Conservation (phyloP, 2,888 invertebrate genomes). For the Sphecodes monilicornis region DNA sequence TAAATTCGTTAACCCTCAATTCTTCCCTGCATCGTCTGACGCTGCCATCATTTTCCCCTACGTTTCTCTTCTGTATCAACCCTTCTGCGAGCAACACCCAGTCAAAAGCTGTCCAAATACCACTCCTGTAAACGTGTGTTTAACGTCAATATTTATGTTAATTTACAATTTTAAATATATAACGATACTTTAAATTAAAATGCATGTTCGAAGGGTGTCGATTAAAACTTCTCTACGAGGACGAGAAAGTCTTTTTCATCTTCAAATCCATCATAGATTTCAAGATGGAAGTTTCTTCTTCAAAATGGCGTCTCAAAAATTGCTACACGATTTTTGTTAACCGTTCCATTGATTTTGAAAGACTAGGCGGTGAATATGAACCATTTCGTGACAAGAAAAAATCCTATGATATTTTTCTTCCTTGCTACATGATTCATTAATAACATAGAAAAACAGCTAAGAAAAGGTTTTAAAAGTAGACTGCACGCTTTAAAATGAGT, state of each 20-base stretch:
- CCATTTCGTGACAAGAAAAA: neutral
- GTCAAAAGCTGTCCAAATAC: neutral
- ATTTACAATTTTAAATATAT: too few relatives aligned
- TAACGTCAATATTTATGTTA: neutral
- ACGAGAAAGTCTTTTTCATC: neutral
- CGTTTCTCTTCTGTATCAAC: neutral
- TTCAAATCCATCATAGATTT: neutral
- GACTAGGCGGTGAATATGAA: neutral
- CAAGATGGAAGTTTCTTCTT: neutral
- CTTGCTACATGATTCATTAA: neutral
- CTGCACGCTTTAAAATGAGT: neutral
- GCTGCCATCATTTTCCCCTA: neutral
- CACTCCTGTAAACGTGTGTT: neutral
- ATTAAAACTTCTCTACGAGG: neutral
- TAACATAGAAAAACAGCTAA: neutral
- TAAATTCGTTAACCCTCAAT: slow-evolving; percentile 58
- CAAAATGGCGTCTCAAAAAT: neutral
- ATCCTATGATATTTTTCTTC: neutral
- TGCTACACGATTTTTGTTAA: neutral
- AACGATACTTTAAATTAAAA: too few relatives aligned
- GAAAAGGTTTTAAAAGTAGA: neutral
- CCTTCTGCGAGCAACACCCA: neutral
- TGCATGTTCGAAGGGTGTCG: neutral
- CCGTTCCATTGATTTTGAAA: neutral
- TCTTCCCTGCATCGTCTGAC: neutral